Conservation (phyloP, 2,113 vertebrate species). For the Phalacrocorax aristotelis region DNA sequence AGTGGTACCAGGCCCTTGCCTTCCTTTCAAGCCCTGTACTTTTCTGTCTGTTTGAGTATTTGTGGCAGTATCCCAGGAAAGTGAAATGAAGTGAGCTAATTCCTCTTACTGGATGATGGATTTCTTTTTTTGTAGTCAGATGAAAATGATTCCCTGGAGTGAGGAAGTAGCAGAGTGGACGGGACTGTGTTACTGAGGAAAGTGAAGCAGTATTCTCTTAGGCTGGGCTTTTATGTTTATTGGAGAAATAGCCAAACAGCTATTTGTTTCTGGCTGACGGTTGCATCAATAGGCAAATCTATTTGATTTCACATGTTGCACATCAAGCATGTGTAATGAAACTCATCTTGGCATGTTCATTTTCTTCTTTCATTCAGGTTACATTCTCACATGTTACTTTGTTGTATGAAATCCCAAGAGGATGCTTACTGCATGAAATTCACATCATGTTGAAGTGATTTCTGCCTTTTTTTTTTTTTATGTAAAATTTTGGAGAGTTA, state of each 20-base stretch:
- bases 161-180: background rate
- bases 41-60: background rate
- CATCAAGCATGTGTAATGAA: background rate
- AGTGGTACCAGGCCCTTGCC: background rate
- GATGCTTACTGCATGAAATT: background rate
- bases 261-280: background rate
- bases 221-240: background rate
- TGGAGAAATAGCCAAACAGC: background rate
- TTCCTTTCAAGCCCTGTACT: background rate
- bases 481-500: background rate
- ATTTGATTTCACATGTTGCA: background rate
- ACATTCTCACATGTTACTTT: background rate
- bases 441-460: background rate
- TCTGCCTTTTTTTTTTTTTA: background rate
- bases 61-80: background rate
- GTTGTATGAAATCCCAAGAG: background rate
- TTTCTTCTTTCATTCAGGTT: background rate
- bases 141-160: background rate
- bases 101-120: constrained; percentile 22
- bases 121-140: constrained; percentile 21
- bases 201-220: background rate
- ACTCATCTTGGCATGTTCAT: constrained; percentile 15
- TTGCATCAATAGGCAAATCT: background rate
- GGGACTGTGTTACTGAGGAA: background rate
- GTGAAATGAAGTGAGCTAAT: constrained; percentile 4